Percentiles rank a stretch among this genome's conserved stretches.
Evolutionary conservation across 2,113 vertebrate genomes (phyloP).

Genomic region (Gymnogyps californianus): DNA sequence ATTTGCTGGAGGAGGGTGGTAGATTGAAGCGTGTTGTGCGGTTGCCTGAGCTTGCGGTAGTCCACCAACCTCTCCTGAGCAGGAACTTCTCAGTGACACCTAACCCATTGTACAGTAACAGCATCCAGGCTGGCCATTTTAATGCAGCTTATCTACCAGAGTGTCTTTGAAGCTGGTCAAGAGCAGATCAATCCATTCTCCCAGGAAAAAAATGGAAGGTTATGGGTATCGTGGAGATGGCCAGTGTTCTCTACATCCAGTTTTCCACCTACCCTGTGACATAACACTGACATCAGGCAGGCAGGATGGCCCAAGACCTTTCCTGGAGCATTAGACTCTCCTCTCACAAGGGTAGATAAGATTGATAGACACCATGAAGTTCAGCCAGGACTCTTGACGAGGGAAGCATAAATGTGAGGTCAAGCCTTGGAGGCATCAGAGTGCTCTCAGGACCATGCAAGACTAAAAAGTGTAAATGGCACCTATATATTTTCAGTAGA

Average conservation of each 20-base stretch:
- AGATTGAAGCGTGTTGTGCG: neutral
- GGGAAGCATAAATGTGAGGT: neutral
- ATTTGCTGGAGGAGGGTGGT: neutral
- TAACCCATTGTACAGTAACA: neutral
- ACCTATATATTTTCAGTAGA: neutral
- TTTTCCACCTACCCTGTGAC: neutral
- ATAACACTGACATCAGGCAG: neutral
- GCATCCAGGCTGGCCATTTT: neutral
- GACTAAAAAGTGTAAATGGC: neutral
- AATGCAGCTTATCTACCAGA: neutral
- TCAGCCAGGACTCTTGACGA: neutral
- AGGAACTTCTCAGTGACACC: neutral
- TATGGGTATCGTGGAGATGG: fast-evolving
- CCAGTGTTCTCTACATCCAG: neutral
- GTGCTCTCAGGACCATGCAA: neutral
- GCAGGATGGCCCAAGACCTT: neutral
- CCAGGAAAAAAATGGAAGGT: neutral
- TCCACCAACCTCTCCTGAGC: neutral
- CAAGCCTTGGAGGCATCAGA: neutral
- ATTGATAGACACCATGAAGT: neutral
- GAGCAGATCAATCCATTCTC: neutral
- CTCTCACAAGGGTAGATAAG: neutral
- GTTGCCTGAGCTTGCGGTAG: neutral
- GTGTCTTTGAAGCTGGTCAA: neutral
- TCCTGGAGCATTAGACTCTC: neutral